A percentile compares a stretch with the other conserved stretches of the same genome.
Conservation (phyloP, 2,113 vertebrate species). For the Chaenocephalus aceratus region DNA sequence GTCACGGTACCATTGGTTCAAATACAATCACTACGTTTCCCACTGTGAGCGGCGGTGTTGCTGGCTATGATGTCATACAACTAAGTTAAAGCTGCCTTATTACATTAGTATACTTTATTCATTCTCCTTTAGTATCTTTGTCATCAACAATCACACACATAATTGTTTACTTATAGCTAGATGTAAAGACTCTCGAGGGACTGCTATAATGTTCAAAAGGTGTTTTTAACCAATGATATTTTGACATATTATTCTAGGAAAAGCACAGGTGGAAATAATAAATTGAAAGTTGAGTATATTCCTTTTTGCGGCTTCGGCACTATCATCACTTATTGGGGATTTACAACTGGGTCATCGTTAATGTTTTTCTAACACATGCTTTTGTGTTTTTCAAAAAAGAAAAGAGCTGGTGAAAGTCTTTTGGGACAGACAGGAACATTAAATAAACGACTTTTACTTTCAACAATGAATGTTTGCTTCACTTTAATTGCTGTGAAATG, state of each 20-base stretch:
- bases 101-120: background rate
- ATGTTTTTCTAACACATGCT: background rate
- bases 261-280: background rate
- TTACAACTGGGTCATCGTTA: background rate
- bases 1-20: constrained; percentile 10
- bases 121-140: background rate
- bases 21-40: background rate
- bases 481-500: background rate
- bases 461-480: too few species aligned
- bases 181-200: background rate
- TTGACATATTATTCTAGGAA: background rate
- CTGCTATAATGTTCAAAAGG: background rate
- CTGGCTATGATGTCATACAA: background rate
- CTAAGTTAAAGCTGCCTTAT: background rate
- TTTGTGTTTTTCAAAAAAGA: background rate
- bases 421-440: background rate
- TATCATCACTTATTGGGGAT: constrained; percentile 1
- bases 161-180: too few species aligned
- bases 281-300: background rate
- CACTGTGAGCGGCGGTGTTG: background rate
- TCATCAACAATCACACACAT: background rate
- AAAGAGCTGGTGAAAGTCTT: background rate
- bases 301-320: background rate
- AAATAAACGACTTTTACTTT: too few species aligned
- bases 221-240: background rate